A percentile compares a stretch with the other conserved stretches of the same genome.
Evolutionary conservation across 1,140 invertebrate species (phyloP).

Genomic region (Arion vulgaris): DNA sequence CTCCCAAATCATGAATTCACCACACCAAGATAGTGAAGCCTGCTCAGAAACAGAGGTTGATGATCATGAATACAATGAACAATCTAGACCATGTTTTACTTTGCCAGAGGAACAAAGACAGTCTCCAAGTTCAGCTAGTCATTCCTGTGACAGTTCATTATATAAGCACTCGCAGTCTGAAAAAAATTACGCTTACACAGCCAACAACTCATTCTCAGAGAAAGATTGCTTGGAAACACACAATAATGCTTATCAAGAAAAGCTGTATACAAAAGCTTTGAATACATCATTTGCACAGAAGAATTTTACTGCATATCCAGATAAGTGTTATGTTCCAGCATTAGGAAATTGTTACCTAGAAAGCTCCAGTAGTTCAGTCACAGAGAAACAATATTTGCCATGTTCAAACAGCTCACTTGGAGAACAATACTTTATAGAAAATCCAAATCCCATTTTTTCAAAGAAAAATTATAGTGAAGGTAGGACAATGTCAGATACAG

Average conservation of each 20-base stretch:
- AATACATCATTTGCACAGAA: not conserved
- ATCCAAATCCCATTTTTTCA: not conserved
- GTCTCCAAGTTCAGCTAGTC: not conserved
- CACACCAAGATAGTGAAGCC: conserved; percentile 3
- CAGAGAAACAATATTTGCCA: not conserved
- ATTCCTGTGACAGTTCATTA: not conserved
- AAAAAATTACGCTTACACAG: not conserved
- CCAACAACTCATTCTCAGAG: not conserved
- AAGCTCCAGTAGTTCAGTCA: not conserved
- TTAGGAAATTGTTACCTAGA: not conserved
- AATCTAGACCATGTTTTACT: not conserved
- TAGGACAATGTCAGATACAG: not conserved
- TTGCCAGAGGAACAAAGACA: not conserved
- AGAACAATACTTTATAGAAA: not conserved
- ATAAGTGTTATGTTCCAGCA: not conserved
- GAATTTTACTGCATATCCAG: not conserved
- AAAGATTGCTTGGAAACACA: not conserved
- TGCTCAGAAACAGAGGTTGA: conserved; percentile 24
- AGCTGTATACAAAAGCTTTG: not conserved
- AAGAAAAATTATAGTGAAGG: conserved; percentile 13
- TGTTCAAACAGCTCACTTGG: not conserved
- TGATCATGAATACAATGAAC: conserved; percentile 23
- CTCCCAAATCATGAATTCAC: not conserved
- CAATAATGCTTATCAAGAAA: conserved; percentile 16
- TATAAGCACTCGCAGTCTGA: not conserved